Percentiles rank a stretch among this genome's conserved stretches.
These are phyloP conservation scores for Xylocopa sonorina DNA, from an alignment of 1,140 invertebrate genomes.

Conservation along the genomic window DNA sequence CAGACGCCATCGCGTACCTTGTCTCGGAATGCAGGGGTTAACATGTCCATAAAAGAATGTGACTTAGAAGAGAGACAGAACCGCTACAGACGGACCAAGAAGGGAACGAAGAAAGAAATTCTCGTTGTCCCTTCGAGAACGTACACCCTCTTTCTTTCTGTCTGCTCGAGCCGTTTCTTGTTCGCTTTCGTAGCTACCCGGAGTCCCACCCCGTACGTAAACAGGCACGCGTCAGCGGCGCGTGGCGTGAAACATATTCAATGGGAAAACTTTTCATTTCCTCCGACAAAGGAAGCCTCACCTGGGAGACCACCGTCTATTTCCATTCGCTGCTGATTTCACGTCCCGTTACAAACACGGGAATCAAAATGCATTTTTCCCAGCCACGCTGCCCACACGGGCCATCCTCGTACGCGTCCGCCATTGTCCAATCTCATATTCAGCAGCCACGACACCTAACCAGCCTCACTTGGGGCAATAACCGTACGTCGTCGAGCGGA, in stretches of 20 bases:
- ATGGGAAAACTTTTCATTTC: slow-evolving; percentile 67
- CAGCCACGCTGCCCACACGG: slow-evolving; percentile 15
- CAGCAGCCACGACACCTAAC: slow-evolving; percentile 32
- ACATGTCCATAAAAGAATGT: too few species aligned
- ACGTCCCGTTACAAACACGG: slow-evolving; percentile 60
- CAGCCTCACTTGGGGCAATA: slow-evolving; percentile 57
- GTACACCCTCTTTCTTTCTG: not conserved
- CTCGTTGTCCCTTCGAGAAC: too few species aligned
- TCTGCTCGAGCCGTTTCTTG: slow-evolving; percentile 6
- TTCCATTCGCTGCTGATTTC: slow-evolving; percentile 68
- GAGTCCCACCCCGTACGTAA: not conserved
- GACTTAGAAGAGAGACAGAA: too few species aligned
- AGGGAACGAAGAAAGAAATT: too few species aligned
- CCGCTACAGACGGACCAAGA: too few species aligned
- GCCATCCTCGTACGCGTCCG: slow-evolving; percentile 9
- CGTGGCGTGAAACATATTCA: slow-evolving; percentile 57
- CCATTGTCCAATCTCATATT: slow-evolving; percentile 65
- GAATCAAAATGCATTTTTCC: slow-evolving; percentile 65
- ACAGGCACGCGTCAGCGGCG: slow-evolving; percentile 8
- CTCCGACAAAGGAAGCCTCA: slow-evolving; percentile 57
- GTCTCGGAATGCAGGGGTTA: too few species aligned
- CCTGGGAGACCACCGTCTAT: slow-evolving; percentile 48
- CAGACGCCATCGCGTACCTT: too few species aligned
- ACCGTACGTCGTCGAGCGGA: slow-evolving; percentile 30
- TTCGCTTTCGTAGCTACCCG: not conserved